Base-by-base conservation (phyloP, 2,113 vertebrate genomes). In the Xenopus borealis region DNA sequence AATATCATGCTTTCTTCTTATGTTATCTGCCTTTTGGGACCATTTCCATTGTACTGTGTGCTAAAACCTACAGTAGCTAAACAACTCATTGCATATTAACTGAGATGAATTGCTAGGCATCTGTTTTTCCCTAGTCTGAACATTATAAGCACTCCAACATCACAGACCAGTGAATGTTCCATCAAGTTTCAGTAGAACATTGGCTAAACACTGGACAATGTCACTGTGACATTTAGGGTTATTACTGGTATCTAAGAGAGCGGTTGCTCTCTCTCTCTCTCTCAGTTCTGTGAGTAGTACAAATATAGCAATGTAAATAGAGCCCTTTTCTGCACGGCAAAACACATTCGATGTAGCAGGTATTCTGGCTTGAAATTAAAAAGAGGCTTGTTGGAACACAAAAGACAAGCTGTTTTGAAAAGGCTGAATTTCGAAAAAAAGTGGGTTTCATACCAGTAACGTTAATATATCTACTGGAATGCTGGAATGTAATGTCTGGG, bases 1-100 rank as follows among this genome's bases (percentile, higher is more conserved):
- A 89, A 89, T 87, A 87, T 82, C 79, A 69, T 74, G 84, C 67
- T 47, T 81, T 85, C n/a, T n/a, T n/a, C 18, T 23, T 59, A 7
- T 78, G 78, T 82, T 79, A 83, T 79, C 18, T 30, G 71, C 82
- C 78, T 83, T 81, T 84, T 84, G 83, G 87, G 81, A 85, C 27
- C 63, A 61, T 12, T 45, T 63, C 13, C 33, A 14, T 76, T 23
- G 45, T 10, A n/a, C 50, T 62, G 23, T 73, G 12, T 45, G 17
- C 7, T n/a, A 62, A 57, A 53, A 62, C 45, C 47, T 18, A 27
- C 14, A 12, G 47, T 13, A 50, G 14, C 47, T 23, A 40, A 9
- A 55, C 30, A 18, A 23, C n/a, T 73, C 7, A 59, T 4, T 47
- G 63, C 17, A 52, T 62, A 20, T 33, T 50, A 50, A 16, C 69